phyloP scores from a whole-genome alignment of 2,113 vertebrate species.

The Galemys pyrenaicus region DNA sequence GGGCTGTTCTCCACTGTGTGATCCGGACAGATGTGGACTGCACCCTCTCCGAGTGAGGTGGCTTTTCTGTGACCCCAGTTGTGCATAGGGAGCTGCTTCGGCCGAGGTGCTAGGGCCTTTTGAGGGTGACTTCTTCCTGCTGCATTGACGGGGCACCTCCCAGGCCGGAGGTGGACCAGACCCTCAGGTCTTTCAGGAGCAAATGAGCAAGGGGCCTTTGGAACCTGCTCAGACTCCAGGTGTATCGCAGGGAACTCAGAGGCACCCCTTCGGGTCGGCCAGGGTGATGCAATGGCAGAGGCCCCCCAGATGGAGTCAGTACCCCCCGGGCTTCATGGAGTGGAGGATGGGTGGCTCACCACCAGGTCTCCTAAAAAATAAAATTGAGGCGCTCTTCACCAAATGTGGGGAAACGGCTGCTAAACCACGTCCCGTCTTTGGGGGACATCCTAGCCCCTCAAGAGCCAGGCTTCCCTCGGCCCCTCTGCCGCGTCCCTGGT shows the following conservation, averaged over 20 bases:
- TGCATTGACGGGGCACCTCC: accelerated
- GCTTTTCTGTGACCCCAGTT: not conserved
- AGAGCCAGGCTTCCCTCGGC: accelerated
- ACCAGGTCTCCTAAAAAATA: not conserved
- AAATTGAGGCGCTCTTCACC: accelerated
- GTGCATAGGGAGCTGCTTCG: not conserved
- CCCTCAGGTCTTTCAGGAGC: not conserved
- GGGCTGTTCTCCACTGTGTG: accelerated
- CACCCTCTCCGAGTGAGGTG: accelerated
- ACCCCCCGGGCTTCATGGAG: accelerated
- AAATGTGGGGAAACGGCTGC: accelerated
- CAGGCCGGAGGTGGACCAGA: accelerated
- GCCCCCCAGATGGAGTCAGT: not conserved
- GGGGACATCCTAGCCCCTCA: accelerated
- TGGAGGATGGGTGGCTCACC: accelerated
- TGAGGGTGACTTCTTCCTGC: no score
- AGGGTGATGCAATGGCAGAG: not conserved
- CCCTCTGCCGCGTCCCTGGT: not conserved
- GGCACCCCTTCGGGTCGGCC: not conserved
- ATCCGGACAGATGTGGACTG: accelerated
- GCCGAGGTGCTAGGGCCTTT: accelerated
- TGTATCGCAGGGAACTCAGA: accelerated
- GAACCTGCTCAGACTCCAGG: not conserved
- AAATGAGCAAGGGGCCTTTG: accelerated
- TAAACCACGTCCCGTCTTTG: accelerated